Evolutionary conservation across 2,113 vertebrate genomes (phyloP), one percentile per base, ranked within the genome.

Genomic region (Hassar affinis): DNA sequence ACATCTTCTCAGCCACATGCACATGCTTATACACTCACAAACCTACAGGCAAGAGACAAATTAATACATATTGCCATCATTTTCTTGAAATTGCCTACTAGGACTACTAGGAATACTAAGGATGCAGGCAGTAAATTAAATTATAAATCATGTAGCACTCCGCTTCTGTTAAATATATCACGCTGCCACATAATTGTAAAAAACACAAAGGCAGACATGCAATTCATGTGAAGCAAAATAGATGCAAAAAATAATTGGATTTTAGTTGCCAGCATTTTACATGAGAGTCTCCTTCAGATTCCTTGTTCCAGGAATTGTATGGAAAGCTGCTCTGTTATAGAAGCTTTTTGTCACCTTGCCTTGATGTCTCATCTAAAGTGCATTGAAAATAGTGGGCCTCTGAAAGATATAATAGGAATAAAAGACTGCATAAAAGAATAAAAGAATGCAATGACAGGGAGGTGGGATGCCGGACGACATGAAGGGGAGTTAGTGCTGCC

Each of bases 11-110:
- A 77, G 47, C 30, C 30, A 42, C 18, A 25, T 30, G n/a, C 30
- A 72, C 8, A 27, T 9, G 20, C 22, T 33, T 54, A 61, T 56
- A 61, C 38, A 33, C 6, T 47, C 20, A 22, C 33, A 25, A 42
- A 71, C 20, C 9, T 14, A 35, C 30, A 69, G 10, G 0, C 25
- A 72, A 47, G 6, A 5, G 10, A 49, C 42, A 47, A 14, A 72
- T 47, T n/a, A 14, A 47, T 17, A 72, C 42, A 47, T 7, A 72
- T 17, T 15, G 22, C 0, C 22, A 72, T 2, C 22, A 17, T 75
- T 74, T 49, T n/a, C 69, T 27, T 75, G 47, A 75, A n/a, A 42
- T 4, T 75, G n/a, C n/a, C n/a, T n/a, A n/a, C n/a, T n/a, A n/a
- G n/a, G n/a, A n/a, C n/a, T n/a, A n/a, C n/a, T n/a, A n/a, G n/a